A percentile compares a stretch with the other conserved stretches of the same genome.
Conservation (phyloP, 2,888 invertebrate species). For the Ceriagrion tenellum region DNA sequence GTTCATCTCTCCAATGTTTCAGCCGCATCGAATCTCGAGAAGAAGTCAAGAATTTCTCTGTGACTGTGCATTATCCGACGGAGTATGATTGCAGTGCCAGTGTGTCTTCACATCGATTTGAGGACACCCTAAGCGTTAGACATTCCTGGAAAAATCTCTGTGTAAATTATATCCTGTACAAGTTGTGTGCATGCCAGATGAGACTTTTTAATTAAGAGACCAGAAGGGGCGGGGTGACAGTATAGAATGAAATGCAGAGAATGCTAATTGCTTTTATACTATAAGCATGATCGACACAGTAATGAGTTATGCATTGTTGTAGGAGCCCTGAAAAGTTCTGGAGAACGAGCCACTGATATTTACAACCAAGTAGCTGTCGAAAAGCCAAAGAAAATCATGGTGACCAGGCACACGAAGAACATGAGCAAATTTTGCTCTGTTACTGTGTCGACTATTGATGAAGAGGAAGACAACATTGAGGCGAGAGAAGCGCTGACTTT, state of each 20-base stretch:
- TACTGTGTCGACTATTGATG: conserved; percentile 99
- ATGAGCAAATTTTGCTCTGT: conserved; percentile 99
- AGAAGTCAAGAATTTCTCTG: too few relatives aligned
- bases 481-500: too few relatives aligned
- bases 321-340: conserved; percentile 86
- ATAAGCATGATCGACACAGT: conserved; percentile 91
- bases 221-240: conserved; percentile 96
- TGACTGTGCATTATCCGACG: too few relatives aligned
- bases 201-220: conserved; percentile 92
- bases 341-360: conserved; percentile 87
- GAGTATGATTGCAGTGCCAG: too few relatives aligned
- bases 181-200: conserved; percentile 93
- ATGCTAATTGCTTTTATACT: conserved; percentile 94
- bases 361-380: conserved; percentile 89
- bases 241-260: conserved; percentile 92
- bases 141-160: too few relatives aligned
- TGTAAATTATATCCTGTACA: too few relatives aligned
- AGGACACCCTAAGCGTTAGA: too few relatives aligned
- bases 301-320: conserved; percentile 94
- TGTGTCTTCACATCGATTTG: too few relatives aligned
- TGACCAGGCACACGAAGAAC: conserved; percentile 98
- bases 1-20: too few relatives aligned
- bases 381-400: conserved; percentile 95
- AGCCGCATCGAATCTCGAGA: too few relatives aligned
- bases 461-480: conserved; percentile 99